A percentile compares a stretch with the other conserved stretches of the same genome.
Conservation (phyloP, 2,888 invertebrate species). For the Eudemis profundana region DNA sequence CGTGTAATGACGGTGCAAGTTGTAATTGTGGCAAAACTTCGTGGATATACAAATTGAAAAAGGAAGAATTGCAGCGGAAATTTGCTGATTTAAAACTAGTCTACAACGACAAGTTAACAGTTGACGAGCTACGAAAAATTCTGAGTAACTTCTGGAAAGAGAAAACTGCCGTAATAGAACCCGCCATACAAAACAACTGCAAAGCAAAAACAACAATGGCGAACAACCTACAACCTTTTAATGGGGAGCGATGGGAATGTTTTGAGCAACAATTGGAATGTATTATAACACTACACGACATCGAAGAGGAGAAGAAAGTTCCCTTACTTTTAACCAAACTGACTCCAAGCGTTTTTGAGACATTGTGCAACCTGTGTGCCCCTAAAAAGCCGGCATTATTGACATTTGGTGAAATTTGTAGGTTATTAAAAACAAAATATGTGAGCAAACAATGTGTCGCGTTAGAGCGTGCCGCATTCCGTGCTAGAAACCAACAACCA, state of each 20-base stretch:
- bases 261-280: slow-evolving; percentile 36
- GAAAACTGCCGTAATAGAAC: too few relatives aligned
- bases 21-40: too few relatives aligned
- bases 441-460: background rate
- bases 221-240: slow-evolving; percentile 4
- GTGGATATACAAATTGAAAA: background rate
- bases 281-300: slow-evolving; percentile 8
- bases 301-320: slow-evolving; percentile 12
- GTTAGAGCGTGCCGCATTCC: slow-evolving; percentile 31
- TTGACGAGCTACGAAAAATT: background rate
- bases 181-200: too few relatives aligned
- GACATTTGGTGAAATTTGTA: background rate
- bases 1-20: too few relatives aligned
- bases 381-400: slow-evolving; percentile 8
- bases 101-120: background rate
- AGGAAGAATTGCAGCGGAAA: background rate
- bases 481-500: slow-evolving; percentile 35
- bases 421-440: slow-evolving; percentile 9
- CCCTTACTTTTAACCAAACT: slow-evolving; percentile 23
- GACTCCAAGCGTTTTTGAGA: slow-evolving; percentile 13
- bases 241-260: slow-evolving; percentile 20
- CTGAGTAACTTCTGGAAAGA: background rate
- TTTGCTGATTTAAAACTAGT: background rate
- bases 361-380: slow-evolving; percentile 16
- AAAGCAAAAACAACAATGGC: too few relatives aligned